phyloP scores from a whole-genome alignment of 37 sponge, comb jelly and placozoan species.

The Hormiphora californensis region DNA sequence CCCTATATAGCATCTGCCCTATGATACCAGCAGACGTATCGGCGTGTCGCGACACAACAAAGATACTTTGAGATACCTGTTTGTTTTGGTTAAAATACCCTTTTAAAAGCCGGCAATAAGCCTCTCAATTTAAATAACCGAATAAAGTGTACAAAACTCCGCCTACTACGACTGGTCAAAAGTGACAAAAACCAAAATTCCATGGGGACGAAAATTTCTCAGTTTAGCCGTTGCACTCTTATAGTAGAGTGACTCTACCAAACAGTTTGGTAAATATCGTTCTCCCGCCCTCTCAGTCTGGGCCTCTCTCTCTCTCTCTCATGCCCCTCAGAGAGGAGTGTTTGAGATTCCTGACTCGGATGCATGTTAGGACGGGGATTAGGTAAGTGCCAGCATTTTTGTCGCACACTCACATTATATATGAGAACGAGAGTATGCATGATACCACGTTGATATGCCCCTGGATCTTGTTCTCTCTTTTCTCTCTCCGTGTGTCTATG shows the following conservation, averaged over 20 bases:
- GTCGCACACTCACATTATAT: conserved; percentile 2
- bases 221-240: background rate
- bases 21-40: background rate
- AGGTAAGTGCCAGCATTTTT: background rate
- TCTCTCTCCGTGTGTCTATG: too few species aligned
- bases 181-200: too few species aligned
- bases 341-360: background rate
- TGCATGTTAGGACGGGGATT: too few species aligned
- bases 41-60: background rate
- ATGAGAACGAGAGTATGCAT: background rate
- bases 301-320: background rate
- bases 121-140: too few species aligned
- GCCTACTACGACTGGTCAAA: too few species aligned
- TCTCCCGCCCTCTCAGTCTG: too few species aligned
- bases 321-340: background rate
- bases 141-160: too few species aligned
- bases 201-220: too few species aligned
- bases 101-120: too few species aligned
- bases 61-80: background rate
- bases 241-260: too few species aligned
- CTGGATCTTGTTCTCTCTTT: too few species aligned
- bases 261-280: too few species aligned
- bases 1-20: background rate
- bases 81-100: background rate
- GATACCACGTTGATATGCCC: background rate